A percentile compares a stretch with the other conserved stretches of the same genome.
Conservation (phyloP, 2,113 vertebrate genomes). For the Athene cunicularia region DNA sequence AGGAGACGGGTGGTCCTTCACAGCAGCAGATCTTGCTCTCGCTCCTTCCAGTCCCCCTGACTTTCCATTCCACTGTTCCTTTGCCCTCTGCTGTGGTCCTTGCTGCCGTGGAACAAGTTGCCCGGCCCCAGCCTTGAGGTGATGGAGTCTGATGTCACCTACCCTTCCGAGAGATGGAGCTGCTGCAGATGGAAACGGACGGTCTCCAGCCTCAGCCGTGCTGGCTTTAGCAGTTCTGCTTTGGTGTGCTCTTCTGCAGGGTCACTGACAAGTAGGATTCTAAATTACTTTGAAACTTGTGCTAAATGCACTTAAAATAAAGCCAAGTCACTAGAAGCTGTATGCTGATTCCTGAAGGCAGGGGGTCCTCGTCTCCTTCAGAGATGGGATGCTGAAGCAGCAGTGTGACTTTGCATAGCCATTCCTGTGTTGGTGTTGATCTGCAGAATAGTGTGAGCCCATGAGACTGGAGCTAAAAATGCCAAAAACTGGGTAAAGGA, state of each 20-base stretch:
- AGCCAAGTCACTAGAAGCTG: conserved; percentile 12
- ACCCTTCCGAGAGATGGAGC: background rate
- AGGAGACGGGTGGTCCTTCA: background rate
- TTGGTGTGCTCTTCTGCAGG: background rate
- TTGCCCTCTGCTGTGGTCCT: background rate
- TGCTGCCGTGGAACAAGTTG: background rate
- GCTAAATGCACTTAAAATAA: background rate
- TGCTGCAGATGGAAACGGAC: background rate
- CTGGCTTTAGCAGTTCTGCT: background rate
- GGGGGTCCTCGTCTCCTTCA: background rate
- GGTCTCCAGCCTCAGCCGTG: background rate
- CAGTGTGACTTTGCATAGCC: background rate
- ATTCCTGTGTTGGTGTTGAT: background rate
- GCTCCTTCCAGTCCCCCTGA: background rate
- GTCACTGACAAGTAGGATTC: background rate
- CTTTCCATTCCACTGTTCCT: background rate
- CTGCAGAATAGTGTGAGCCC: conserved; percentile 26
- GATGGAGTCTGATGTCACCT: background rate
- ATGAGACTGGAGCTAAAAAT: background rate
- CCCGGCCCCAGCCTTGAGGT: background rate
- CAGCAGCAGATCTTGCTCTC: background rate
- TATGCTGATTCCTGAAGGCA: background rate
- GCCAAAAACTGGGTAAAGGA: background rate
- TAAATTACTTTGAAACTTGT: background rate
- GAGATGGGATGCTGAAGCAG: background rate